phyloP scores from a whole-genome alignment of 92 coral and sea anemone genomes.

The Porites lobata region DNA sequence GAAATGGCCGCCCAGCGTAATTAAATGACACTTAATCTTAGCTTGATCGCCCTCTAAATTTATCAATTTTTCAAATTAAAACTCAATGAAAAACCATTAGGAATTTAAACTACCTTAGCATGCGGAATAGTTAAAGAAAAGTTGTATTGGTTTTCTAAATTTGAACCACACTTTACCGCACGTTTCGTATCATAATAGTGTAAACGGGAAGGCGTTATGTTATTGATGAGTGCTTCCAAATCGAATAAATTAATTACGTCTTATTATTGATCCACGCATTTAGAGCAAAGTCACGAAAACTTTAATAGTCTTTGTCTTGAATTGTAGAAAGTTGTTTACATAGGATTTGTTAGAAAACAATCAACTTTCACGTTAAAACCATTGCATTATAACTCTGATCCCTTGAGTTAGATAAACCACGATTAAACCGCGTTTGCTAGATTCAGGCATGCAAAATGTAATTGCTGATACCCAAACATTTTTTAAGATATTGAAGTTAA shows the following conservation, averaged over 20 bases:
- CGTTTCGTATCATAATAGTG: not conserved
- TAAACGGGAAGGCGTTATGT: not conserved
- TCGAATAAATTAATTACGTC: slow-evolving; percentile 25
- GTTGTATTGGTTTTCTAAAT: slow-evolving; percentile 21
- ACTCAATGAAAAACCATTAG: not conserved
- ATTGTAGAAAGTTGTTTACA: not conserved
- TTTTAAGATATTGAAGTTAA: not conserved
- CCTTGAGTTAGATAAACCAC: not conserved
- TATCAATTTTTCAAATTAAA: not conserved
- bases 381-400: not conserved
- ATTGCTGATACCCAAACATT: slow-evolving; percentile 2
- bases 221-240: not conserved
- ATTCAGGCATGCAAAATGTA: slow-evolving; percentile 2
- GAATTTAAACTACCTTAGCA: not conserved
- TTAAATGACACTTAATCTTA: not conserved
- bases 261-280: slow-evolving; percentile 16
- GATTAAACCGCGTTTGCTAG: too few relatives aligned
- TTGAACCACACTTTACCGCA: slow-evolving; percentile 2
- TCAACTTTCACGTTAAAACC: slow-evolving; percentile 1
- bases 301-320: slow-evolving; percentile 1
- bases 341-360: slow-evolving; percentile 12
- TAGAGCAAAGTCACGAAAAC: slow-evolving; percentile 36
- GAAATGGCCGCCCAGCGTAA: not conserved
- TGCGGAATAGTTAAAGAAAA: slow-evolving; percentile 9
- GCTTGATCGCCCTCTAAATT: not conserved